phyloP scores from a whole-genome alignment of 2,797 vertebrate species.

The Peromyscus eremicus region DNA sequence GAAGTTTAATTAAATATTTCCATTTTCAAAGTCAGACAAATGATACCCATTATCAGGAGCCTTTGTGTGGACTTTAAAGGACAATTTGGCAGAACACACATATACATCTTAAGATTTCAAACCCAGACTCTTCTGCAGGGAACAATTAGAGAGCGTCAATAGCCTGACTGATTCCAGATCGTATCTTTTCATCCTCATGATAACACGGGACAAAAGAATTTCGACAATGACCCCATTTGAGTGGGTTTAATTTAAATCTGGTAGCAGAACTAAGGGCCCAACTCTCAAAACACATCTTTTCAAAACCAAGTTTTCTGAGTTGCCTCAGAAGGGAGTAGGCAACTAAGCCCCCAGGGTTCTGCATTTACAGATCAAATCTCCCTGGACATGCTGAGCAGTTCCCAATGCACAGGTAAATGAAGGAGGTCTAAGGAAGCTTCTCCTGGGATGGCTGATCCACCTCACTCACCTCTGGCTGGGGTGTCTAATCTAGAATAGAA shows the following conservation, averaged over 20 bases:
- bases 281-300: not conserved
- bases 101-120: slow-evolving; percentile 37
- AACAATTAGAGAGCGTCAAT: not conserved
- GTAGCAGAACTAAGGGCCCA: not conserved
- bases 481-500: not conserved
- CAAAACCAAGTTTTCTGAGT: not conserved
- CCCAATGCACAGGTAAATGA: not conserved
- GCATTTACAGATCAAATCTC: not conserved
- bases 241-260: slow-evolving; percentile 43
- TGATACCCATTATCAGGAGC: slow-evolving; percentile 64
- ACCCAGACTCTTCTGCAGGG: not conserved
- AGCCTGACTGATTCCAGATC: not conserved
- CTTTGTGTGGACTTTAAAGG: slow-evolving; percentile 52
- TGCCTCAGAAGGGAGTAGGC: not conserved
- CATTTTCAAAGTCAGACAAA: slow-evolving; percentile 76
- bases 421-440: not conserved
- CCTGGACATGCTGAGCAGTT: not conserved
- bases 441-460: not conserved
- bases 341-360: not conserved
- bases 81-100: slow-evolving; percentile 15
- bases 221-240: slow-evolving; percentile 18
- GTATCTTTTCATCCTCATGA: not conserved
- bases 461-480: fast-evolving
- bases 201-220: slow-evolving; percentile 42
- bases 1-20: slow-evolving; percentile 77